These are phyloP conservation scores for Drosophila nebulosa DNA, from an alignment of 1,140 invertebrate genomes.

Conservation along the genomic window DNA sequence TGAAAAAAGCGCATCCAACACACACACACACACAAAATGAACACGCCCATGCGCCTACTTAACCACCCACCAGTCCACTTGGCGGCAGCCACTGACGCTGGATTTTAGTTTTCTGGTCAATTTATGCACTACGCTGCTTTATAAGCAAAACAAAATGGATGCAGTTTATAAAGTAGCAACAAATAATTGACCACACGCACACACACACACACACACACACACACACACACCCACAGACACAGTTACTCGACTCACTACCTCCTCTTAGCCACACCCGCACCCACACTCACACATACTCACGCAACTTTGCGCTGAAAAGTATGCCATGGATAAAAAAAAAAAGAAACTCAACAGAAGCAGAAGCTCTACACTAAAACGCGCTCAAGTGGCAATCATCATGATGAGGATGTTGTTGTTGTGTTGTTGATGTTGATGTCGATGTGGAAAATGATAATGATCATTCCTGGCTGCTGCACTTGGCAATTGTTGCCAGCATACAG, in stretches of 20 bases:
- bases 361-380: constrained; percentile 40
- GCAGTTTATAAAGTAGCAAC: constrained; percentile 71
- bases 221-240: neutral
- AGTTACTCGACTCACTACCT: too few relatives aligned
- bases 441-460: constrained; percentile 25
- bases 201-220: neutral
- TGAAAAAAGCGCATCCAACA: too few relatives aligned
- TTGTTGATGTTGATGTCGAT: constrained; percentile 7
- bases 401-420: constrained; percentile 18
- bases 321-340: constrained; percentile 14
- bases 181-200: constrained; percentile 63
- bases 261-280: too few relatives aligned
- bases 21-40: neutral
- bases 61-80: neutral
- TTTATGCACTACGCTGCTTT: constrained; percentile 28
- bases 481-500: constrained; percentile 61
- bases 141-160: constrained; percentile 13
- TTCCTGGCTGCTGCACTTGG: constrained; percentile 57
- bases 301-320: constrained; percentile 16
- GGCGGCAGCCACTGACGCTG: neutral
- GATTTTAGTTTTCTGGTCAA: constrained; percentile 39
- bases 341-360: neutral
- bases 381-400: constrained; percentile 70
- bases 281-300: neutral
- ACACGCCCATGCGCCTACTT: neutral